Evolutionary conservation across 1,140 invertebrate species (phyloP).

Genomic region (Nymphalis io): DNA sequence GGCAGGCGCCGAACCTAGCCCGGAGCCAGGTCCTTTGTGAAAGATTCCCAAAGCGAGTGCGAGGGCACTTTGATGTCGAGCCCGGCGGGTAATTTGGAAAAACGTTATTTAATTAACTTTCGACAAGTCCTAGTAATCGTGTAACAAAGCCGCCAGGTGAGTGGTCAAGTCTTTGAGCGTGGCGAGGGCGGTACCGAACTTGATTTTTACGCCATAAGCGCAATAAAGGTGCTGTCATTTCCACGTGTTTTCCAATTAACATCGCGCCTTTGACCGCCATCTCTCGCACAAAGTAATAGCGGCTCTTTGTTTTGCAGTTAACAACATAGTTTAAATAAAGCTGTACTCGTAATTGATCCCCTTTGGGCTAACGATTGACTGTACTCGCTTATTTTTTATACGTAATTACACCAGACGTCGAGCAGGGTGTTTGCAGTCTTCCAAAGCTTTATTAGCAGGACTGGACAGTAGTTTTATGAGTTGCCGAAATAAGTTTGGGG

Average conservation of each 20-base stretch:
- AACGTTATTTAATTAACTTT: slow-evolving; percentile 81
- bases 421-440: slow-evolving; percentile 29
- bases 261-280: slow-evolving; percentile 71
- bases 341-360: slow-evolving; percentile 54
- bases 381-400: slow-evolving; percentile 10
- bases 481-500: slow-evolving; percentile 72
- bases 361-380: slow-evolving; percentile 27
- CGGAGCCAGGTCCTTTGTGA: slow-evolving; percentile 70
- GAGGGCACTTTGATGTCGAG: slow-evolving; percentile 71
- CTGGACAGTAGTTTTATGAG: slow-evolving; percentile 74
- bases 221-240: slow-evolving; percentile 75
- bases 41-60: slow-evolving; percentile 66
- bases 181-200: slow-evolving; percentile 47
- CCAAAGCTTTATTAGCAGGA: slow-evolving; percentile 32
- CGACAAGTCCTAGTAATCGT: slow-evolving; percentile 77
- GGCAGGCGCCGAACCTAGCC: slow-evolving; percentile 57
- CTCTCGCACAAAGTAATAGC: slow-evolving; percentile 55
- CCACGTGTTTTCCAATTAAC: slow-evolving; percentile 79
- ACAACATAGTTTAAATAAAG: slow-evolving; percentile 63
- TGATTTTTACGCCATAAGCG: slow-evolving; percentile 73
- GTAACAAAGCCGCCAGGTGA: slow-evolving; percentile 74
- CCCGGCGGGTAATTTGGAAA: slow-evolving; percentile 76
- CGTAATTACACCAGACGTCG: slow-evolving; percentile 16
- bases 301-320: slow-evolving; percentile 64
- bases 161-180: slow-evolving; percentile 73